Conservation (phyloP, 92 coral and sea anemone species). For the Zoanthus gigantus region DNA sequence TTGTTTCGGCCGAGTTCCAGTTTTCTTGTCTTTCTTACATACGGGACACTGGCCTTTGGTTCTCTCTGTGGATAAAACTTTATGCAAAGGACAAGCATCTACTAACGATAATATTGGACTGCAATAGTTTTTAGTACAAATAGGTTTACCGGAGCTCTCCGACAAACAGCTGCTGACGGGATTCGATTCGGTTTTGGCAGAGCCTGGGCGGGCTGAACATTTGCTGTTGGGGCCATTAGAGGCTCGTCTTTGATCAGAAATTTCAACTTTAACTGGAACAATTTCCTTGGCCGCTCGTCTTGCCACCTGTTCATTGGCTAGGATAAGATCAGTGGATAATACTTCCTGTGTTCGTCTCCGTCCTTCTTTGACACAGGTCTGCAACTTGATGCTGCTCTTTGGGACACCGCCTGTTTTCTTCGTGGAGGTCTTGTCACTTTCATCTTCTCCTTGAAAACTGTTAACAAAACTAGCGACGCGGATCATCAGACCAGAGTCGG, state of each 20-base stretch:
- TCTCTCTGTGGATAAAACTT: constrained; percentile 65
- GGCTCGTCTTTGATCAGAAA: neutral
- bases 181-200: constrained; percentile 13
- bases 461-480: constrained; percentile 41
- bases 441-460: constrained; percentile 27
- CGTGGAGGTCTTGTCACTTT: neutral
- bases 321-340: constrained; percentile 33
- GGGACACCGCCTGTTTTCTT: constrained; percentile 21
- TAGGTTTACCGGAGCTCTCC: constrained; percentile 55
- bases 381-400: constrained; percentile 44
- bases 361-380: constrained; percentile 44
- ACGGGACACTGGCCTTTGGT: constrained; percentile 72
- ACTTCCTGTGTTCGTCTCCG: constrained; percentile 42
- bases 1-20: constrained; percentile 61
- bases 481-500: constrained; percentile 32
- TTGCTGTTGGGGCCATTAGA: constrained; percentile 12
- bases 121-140: constrained; percentile 82
- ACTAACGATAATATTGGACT: constrained; percentile 89
- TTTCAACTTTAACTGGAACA: neutral
- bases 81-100: constrained; percentile 78
- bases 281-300: constrained; percentile 36
- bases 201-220: constrained; percentile 14
- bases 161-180: constrained; percentile 54
- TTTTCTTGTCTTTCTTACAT: constrained; percentile 71
- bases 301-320: constrained; percentile 36